Evolutionary conservation across 2,888 invertebrate genomes (phyloP), one percentile per base, ranked within the genome.

Genomic region (Spodoptera picta): DNA sequence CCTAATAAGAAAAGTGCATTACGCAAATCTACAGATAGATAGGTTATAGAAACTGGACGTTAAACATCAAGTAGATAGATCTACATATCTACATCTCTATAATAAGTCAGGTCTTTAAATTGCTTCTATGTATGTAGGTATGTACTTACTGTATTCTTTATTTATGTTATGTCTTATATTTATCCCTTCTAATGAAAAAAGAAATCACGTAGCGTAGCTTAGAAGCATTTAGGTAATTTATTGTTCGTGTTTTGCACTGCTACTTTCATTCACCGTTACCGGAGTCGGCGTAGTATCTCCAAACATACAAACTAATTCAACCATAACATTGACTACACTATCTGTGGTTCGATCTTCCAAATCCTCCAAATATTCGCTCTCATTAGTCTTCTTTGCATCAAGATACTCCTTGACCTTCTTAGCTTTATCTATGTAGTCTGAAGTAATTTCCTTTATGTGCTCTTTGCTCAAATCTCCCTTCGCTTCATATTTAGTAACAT

Each of bases 281-380:
- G 27, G 27, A 27, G 27, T 27, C 27, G 27, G 5, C 0, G 27
- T 27, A 27, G 27, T 27, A 27, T 62, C 46, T 65, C 44, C 55
- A 12, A 44, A 53, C 14, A 45, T 27, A 54, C 45, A 65, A 45
- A 65, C 45, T 27, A 53, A 14, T 23, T 46, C 66, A 23, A 54
- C 41, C 19, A 50, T 36, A 9, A 51, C 36, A 41, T 64, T 24
- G 42, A 61, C 10, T n/a, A 61, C 44, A 41, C 50, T 64, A 27
- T 27, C 27, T 27, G 4, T 7, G 50, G 14, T 65, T 36, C 41
- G 44, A 27, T 11, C 65, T 51, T 61, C 52, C 19, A 65, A 51
- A 36, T 65, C 24, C 23, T 64, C 43, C 7, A 49, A 2, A 12
- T 24, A 12, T 44, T 31, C 60, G 23, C 6, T 14, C 14, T 43